Conservation (phyloP, 2,797 vertebrate species). For the Hydrophis major region DNA sequence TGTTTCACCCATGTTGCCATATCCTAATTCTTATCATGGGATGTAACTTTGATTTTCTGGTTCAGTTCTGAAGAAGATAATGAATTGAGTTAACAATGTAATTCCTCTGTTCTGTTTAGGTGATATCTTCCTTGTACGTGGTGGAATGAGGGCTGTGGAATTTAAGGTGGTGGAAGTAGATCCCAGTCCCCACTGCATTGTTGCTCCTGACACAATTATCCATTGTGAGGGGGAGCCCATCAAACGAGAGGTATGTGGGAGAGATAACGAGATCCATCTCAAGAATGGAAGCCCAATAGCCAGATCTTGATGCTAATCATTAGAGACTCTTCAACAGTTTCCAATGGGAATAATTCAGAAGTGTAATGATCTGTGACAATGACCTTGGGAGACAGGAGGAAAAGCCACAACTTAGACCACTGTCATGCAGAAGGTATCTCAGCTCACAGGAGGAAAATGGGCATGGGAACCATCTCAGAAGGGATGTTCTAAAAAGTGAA, state of each 20-base stretch:
- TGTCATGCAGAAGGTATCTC: background rate
- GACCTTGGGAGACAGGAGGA: background rate
- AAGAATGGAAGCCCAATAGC: background rate
- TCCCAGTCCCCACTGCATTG: conserved; percentile 65
- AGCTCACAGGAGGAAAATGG: background rate
- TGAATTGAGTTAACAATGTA: background rate
- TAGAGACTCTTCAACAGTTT: background rate
- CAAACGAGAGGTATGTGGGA: conserved; percentile 61
- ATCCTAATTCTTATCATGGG: background rate
- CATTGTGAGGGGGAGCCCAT: conserved; percentile 69
- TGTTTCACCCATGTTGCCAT: background rate
- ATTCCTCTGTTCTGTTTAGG: conserved; percentile 31
- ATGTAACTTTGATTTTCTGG: background rate
- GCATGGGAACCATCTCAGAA: background rate
- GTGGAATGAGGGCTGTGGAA: conserved; percentile 67
- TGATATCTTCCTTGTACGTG: conserved; percentile 66
- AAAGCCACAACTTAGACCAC: background rate
- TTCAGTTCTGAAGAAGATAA: background rate
- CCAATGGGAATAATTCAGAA: background rate
- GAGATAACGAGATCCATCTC: background rate
- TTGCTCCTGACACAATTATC: conserved; percentile 67
- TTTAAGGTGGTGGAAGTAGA: conserved; percentile 69
- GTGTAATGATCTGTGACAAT: background rate
- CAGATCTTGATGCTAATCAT: background rate
- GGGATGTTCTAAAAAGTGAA: background rate